Percentiles rank a stretch among this genome's conserved stretches.
phyloP scores from a whole-genome alignment of 2,113 vertebrate genomes.

The Vimba vimba region DNA sequence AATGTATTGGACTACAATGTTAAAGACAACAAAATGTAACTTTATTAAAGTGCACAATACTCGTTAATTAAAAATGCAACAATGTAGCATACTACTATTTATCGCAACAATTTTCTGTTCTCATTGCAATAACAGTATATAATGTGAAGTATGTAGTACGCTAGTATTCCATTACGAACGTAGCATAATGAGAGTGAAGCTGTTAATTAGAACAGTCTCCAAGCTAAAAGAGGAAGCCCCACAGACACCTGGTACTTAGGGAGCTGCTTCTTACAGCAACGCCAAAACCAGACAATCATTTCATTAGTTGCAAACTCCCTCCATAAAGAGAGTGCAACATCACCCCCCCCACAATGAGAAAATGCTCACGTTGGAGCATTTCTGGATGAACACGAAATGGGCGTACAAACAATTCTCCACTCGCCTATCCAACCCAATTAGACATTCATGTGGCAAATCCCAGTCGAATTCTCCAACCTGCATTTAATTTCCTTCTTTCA shows the following conservation, averaged over 20 bases:
- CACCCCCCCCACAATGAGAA: constrained; percentile 62
- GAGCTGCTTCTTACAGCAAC: constrained; percentile 70
- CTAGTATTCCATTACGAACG: constrained; percentile 41
- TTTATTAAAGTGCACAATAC: neutral
- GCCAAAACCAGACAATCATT: constrained; percentile 79
- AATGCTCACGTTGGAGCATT: constrained; percentile 29
- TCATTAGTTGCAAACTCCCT: constrained; percentile 75
- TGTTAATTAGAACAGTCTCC: constrained; percentile 77
- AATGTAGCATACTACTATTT: neutral
- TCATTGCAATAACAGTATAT: neutral
- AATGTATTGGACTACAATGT: neutral
- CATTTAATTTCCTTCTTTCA: constrained; percentile 73
- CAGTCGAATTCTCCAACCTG: constrained; percentile 68
- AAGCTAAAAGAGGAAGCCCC: constrained; percentile 71
- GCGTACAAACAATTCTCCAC: constrained; percentile 9
- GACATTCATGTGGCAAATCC: constrained; percentile 67
- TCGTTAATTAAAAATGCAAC: neutral
- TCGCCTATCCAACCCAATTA: constrained; percentile 66
- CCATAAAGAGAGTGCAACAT: constrained; percentile 71
- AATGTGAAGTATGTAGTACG: neutral
- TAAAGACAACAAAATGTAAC: neutral
- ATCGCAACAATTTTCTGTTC: neutral
- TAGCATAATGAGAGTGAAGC: constrained; percentile 56
- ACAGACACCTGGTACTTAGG: constrained; percentile 66
- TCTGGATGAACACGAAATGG: neutral